These are phyloP conservation scores for Callosobruchus maculatus DNA, from an alignment of 2,888 invertebrate genomes.

Conservation along the genomic window DNA sequence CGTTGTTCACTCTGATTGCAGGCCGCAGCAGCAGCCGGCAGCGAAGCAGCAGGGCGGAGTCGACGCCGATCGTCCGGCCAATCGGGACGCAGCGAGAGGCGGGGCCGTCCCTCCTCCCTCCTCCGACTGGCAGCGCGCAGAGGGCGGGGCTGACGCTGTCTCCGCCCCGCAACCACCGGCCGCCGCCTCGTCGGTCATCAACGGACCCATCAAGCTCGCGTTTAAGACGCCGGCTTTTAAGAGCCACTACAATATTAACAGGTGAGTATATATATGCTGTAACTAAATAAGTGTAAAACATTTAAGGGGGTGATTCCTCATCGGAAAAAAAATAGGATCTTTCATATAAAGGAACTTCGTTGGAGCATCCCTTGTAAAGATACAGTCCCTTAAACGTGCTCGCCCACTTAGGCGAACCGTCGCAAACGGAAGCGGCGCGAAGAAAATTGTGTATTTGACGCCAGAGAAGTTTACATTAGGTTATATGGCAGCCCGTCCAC, in stretches of 20 bases:
- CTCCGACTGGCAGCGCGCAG: neutral
- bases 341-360: too few relatives aligned
- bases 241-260: constrained; percentile 46
- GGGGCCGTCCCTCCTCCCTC: neutral
- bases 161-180: neutral
- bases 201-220: constrained; percentile 52
- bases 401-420: too few relatives aligned
- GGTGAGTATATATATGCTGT: constrained; percentile 28
- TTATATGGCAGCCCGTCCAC: too few relatives aligned
- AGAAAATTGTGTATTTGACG: too few relatives aligned
- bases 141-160: too few relatives aligned
- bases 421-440: too few relatives aligned
- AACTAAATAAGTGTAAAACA: neutral
- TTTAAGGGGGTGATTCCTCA: too few relatives aligned
- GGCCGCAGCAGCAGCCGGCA: constrained; percentile 9
- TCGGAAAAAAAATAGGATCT: too few relatives aligned
- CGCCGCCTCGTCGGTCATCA: constrained; percentile 45
- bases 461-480: too few relatives aligned
- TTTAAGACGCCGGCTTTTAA: constrained; percentile 49
- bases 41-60: neutral
- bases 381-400: too few relatives aligned
- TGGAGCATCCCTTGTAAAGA: too few relatives aligned
- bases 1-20: constrained; percentile 25
- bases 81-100: constrained; percentile 10
- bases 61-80: constrained; percentile 2